Conservation (phyloP, 2,797 vertebrate species). For the Semaprochilodus insignis region DNA sequence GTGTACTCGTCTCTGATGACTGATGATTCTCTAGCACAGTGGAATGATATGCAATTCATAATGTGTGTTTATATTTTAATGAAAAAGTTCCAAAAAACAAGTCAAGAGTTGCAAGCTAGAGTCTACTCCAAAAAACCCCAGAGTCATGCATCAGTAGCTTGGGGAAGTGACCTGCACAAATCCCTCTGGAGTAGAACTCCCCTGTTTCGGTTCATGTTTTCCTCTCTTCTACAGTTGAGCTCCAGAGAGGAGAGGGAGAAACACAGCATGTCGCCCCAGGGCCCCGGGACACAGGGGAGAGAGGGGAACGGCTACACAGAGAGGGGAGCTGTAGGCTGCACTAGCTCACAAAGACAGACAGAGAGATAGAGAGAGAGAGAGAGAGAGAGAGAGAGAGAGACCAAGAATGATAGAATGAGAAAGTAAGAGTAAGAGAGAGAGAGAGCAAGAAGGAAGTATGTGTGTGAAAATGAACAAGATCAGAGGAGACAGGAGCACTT, state of each 20-base stretch:
- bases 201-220: not conserved
- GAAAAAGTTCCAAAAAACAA: not conserved
- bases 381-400: conserved; percentile 6
- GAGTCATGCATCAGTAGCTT: not conserved
- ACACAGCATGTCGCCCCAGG: conserved; percentile 7
- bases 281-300: conserved; percentile 54
- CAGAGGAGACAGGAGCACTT: conserved; percentile 64
- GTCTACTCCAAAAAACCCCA: not conserved
- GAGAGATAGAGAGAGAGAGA: conserved; percentile 36
- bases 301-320: conserved; percentile 57
- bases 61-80: not conserved
- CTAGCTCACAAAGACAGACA: conserved; percentile 37
- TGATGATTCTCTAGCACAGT: not conserved
- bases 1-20: not conserved
- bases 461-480: conserved; percentile 35
- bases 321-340: conserved; percentile 45
- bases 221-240: conserved; percentile 3
- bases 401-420: too few species aligned
- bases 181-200: conserved; percentile 16
- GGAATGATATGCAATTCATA: not conserved
- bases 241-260: conserved; percentile 15
- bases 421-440: conserved; percentile 15
- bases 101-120: not conserved
- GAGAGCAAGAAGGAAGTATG: conserved; percentile 10
- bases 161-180: conserved; percentile 3